phyloP scores from a whole-genome alignment of 2,888 invertebrate genomes.

The Pammene aurita region DNA sequence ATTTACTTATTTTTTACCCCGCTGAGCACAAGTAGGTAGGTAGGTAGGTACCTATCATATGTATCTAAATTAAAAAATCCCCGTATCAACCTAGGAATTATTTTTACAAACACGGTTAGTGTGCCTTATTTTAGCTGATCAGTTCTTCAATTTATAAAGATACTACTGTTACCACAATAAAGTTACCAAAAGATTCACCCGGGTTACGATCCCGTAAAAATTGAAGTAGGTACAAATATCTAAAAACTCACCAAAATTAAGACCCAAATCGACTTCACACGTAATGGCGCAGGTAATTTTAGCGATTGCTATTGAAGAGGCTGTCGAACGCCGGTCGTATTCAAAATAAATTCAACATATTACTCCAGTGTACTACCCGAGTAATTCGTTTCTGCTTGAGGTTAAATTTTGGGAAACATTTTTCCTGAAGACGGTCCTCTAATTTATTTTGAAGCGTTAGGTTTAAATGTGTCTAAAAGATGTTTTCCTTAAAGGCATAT shows the following conservation, averaged over 20 bases:
- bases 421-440: constrained; percentile 35
- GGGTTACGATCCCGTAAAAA: neutral
- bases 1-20: too few species aligned
- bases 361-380: constrained; percentile 34
- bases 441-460: constrained; percentile 29
- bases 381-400: constrained; percentile 47
- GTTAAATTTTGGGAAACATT: constrained; percentile 44
- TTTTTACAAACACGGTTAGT: too few species aligned
- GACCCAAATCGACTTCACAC: constrained; percentile 38
- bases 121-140: too few species aligned
- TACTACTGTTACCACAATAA: neutral
- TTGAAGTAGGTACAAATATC: constrained; percentile 6
- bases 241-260: constrained; percentile 27
- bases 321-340: constrained; percentile 40
- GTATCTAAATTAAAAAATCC: too few species aligned
- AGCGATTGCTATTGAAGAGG: constrained; percentile 53
- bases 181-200: constrained; percentile 10
- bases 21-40: too few species aligned
- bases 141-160: too few species aligned
- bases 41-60: too few species aligned
- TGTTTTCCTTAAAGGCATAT: neutral
- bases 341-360: constrained; percentile 45
- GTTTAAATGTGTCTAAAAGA: constrained; percentile 9
- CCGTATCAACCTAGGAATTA: too few species aligned
- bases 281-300: constrained; percentile 56